phyloP scores from a whole-genome alignment of 2,888 invertebrate species.

The Caradrina kadenii region DNA sequence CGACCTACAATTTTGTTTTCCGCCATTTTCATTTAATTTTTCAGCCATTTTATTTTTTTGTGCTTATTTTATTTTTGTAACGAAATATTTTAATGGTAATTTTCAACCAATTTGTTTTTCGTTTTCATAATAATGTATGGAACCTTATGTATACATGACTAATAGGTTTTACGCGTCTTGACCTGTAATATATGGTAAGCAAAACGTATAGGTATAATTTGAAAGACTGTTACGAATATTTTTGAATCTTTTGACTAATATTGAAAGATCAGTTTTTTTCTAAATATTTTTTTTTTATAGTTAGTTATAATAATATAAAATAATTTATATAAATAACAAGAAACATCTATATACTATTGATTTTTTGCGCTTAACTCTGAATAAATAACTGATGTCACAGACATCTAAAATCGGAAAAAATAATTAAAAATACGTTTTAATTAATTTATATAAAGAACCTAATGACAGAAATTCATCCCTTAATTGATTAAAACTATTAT shows the following conservation, averaged over 20 bases:
- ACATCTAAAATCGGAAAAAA: background rate
- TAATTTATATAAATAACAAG: too few species aligned
- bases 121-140: background rate
- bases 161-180: constrained; percentile 3
- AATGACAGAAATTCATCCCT: background rate
- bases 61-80: constrained; percentile 10
- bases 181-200: background rate
- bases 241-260: background rate
- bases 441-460: background rate
- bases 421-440: background rate
- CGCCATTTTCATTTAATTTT: constrained; percentile 11
- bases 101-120: background rate
- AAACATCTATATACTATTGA: too few species aligned
- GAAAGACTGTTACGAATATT: background rate
- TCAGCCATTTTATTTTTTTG: constrained; percentile 3
- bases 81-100: background rate
- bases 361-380: too few species aligned
- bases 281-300: too few species aligned
- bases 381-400: background rate
- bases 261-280: too few species aligned
- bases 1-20: constrained; percentile 25
- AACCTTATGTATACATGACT: background rate
- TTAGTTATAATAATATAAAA: too few species aligned
- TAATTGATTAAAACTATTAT: constrained; percentile 5
- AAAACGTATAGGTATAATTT: background rate